Conservation (phyloP, 2,797 vertebrate genomes). For the Selene dorsalis region DNA sequence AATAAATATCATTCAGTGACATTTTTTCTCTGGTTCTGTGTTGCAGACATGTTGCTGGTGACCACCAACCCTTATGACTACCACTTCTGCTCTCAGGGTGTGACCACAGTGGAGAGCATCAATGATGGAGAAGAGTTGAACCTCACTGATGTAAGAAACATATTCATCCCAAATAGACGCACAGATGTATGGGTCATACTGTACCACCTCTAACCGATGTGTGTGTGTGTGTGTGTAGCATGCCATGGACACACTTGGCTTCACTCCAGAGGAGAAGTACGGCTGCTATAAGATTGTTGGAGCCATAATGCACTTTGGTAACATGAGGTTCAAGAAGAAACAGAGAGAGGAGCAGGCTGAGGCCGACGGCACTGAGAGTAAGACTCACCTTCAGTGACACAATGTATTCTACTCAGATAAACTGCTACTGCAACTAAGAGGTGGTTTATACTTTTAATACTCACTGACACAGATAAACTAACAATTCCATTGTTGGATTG, state of each 20-base stretch:
- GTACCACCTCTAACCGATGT: not conserved
- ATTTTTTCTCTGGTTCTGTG: not conserved
- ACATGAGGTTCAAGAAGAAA: conserved; percentile 98
- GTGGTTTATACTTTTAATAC: too few species aligned
- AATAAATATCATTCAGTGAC: not conserved
- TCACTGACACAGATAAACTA: too few species aligned
- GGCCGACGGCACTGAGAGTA: conserved; percentile 94
- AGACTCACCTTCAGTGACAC: conserved; percentile 51
- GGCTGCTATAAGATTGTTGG: conserved; percentile 95
- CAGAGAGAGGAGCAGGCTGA: conserved; percentile 96
- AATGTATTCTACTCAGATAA: not conserved
- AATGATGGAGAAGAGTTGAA: conserved; percentile 90
- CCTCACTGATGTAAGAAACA: conserved; percentile 88
- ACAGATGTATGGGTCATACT: too few species aligned
- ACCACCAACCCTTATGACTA: conserved; percentile 94
- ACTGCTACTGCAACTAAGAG: too few species aligned
- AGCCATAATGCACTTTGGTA: conserved; percentile 97
- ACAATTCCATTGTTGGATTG: too few species aligned
- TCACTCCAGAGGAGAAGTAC: conserved; percentile 91
- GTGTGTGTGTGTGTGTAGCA: conserved; percentile 78
- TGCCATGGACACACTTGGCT: conserved; percentile 96
- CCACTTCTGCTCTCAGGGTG: conserved; percentile 96
- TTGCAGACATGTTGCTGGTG: conserved; percentile 92
- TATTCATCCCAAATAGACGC: not conserved
- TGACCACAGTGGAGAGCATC: conserved; percentile 89